Percentiles rank a stretch among this genome's conserved stretches.
Conservation (phyloP, 1,140 invertebrate genomes). For the Cydia amplana region DNA sequence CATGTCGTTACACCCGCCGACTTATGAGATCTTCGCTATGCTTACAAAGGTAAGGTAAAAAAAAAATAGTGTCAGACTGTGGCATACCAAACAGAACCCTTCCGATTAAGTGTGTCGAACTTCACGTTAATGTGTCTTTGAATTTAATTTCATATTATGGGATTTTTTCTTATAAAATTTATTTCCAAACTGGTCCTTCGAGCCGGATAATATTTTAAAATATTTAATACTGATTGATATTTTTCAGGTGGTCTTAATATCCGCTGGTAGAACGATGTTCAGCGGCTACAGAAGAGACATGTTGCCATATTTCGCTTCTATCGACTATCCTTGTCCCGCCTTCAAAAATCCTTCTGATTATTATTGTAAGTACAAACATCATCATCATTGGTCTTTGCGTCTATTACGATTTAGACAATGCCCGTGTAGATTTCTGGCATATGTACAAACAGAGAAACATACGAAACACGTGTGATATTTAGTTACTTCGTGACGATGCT, state of each 20-base stretch:
- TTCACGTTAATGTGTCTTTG: too few species aligned
- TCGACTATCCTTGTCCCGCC: conserved; percentile 96
- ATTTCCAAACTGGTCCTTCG: too few species aligned
- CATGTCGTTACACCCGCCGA: conserved; percentile 95
- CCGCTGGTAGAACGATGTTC: conserved; percentile 94
- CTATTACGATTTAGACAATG: too few species aligned
- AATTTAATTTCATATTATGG: too few species aligned
- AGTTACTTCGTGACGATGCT: too few species aligned
- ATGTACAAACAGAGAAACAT: not conserved
- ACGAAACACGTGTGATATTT: too few species aligned
- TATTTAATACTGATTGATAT: conserved; percentile 33
- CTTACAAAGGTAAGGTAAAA: conserved; percentile 81
- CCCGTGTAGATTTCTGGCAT: not conserved
- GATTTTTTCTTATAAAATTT: too few species aligned
- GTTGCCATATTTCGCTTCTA: conserved; percentile 95
- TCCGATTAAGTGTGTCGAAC: too few species aligned
- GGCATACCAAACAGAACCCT: not conserved
- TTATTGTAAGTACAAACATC: conserved; percentile 86
- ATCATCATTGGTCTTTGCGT: conserved; percentile 8
- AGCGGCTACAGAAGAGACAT: conserved; percentile 93
- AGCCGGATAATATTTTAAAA: not conserved
- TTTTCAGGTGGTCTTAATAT: conserved; percentile 88
- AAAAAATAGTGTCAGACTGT: not conserved
- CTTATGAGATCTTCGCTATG: conserved; percentile 98
- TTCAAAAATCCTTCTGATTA: conserved; percentile 98